Conservation (phyloP, 2,113 vertebrate genomes). For the Hystrix brachyura region DNA sequence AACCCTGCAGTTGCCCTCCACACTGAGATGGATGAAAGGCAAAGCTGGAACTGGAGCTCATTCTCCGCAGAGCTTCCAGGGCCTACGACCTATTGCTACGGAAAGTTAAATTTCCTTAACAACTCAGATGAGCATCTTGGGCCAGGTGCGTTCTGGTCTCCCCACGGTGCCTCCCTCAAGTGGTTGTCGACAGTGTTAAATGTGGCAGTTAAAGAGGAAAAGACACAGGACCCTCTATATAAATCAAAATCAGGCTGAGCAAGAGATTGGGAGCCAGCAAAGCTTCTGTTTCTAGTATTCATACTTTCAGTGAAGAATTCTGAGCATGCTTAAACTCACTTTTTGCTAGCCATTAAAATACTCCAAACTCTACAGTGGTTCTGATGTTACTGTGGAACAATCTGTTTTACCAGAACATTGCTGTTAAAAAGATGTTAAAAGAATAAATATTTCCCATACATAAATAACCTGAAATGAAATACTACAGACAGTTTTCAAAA, state of each 20-base stretch:
- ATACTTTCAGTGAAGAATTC: neutral
- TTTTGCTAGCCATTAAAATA: neutral
- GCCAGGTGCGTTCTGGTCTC: neutral
- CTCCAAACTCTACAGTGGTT: neutral
- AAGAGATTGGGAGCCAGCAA: neutral
- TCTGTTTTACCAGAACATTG: neutral
- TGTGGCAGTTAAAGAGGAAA: neutral
- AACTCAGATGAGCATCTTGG: neutral
- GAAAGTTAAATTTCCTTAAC: neutral
- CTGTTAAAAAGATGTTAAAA: neutral
- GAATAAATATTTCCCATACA: neutral
- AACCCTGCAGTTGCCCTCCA: neutral
- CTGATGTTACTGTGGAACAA: neutral
- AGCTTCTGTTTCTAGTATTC: neutral
- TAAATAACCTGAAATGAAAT: conserved; percentile 46
- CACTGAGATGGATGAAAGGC: neutral
- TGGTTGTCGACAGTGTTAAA: neutral
- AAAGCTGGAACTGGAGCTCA: neutral
- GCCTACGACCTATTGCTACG: neutral
- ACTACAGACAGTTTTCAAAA: neutral
- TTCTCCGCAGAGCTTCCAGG: neutral
- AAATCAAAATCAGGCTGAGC: neutral
- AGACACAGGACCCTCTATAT: neutral
- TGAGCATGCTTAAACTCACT: neutral
- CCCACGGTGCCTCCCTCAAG: neutral